A percentile compares a stretch with the other conserved stretches of the same genome.
phyloP scores from a whole-genome alignment of 2,888 invertebrate species.

The Scelioninae gen. 1 region DNA sequence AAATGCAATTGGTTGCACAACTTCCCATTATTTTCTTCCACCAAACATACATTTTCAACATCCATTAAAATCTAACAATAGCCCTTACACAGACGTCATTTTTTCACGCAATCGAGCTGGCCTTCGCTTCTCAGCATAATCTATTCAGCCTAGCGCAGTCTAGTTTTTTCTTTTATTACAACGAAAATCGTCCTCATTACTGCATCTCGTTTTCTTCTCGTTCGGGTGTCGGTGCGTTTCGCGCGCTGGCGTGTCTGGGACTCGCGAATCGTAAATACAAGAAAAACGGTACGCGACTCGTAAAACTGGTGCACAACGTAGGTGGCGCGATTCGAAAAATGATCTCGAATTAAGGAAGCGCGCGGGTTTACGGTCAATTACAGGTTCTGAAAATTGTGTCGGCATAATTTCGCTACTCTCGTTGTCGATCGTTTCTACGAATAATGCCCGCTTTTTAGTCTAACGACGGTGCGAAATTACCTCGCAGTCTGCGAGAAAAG shows the following conservation, averaged over 20 bases:
- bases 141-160: slow-evolving; percentile 16
- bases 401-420: slow-evolving; percentile 24
- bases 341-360: slow-evolving; percentile 33
- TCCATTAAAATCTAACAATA: slow-evolving; percentile 39
- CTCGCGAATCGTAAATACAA: no score
- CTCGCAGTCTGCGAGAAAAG: slow-evolving; percentile 35
- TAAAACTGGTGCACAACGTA: slow-evolving; percentile 49
- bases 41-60: slow-evolving; percentile 17
- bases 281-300: slow-evolving; percentile 51
- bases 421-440: slow-evolving; percentile 43
- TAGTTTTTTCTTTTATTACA: slow-evolving; percentile 19
- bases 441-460: slow-evolving; percentile 25
- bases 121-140: slow-evolving; percentile 4
- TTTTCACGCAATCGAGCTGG: slow-evolving; percentile 6
- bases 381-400: slow-evolving; percentile 24
- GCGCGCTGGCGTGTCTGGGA: slow-evolving; percentile 20
- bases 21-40: slow-evolving; percentile 24
- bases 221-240: no score
- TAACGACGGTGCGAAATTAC: slow-evolving; percentile 38
- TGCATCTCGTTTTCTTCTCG: slow-evolving; percentile 31
- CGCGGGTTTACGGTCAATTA: slow-evolving; percentile 56
- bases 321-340: slow-evolving; percentile 46
- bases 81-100: slow-evolving; percentile 15
- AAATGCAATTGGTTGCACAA: slow-evolving; percentile 27
- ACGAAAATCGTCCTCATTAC: slow-evolving; percentile 38